Base-by-base conservation (phyloP, 1,140 invertebrate genomes). In the Sinonovacula constricta region DNA sequence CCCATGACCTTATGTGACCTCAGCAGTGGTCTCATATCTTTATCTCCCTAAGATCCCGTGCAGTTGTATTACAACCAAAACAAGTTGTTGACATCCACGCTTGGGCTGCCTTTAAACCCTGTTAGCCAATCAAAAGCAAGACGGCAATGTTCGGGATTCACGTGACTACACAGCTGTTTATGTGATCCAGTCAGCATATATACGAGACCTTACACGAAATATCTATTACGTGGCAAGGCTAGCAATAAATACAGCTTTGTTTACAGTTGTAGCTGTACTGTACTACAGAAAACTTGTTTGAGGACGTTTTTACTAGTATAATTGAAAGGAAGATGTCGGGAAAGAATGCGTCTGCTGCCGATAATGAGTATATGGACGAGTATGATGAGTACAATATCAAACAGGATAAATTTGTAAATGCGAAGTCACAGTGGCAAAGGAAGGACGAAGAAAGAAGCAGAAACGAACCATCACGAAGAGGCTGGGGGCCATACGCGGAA, bases 401-500 rank as follows among this genome's bases (percentile, higher is more conserved):
- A 7, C 83, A 83, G 56, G 87, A 89, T 34, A 88, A 88, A 59
- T 86, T 85, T 74, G 85, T 88, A 62, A 78, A 82, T 70, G 79
- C 81, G 18, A 83, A 45, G 83, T 4, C 85, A 89, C 39, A 88
- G 89, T 68, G 89, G 89, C 4, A 90, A 90, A 65, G 86, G 85
- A 3, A 53, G 89, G 18, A 65, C 82, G n/a, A 90, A 89, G 59
- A 89, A 88, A 68, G 89, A 90, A 63, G 87, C 82, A 0, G 76
- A 75, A 30, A 81, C 85, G 69, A 76, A 89, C 67, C 86, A 88
- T 70, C 83, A 85, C 28, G 84, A 83, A 57, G 88, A 89, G 49
- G 82, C 86, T 0, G 56, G 74, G 24, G 89, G 89, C 1, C 86
- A 90, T 71, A 88, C 84, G n/a, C 74, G 89, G 53, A 90, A 90